A percentile compares a stretch with the other conserved stretches of the same genome.
phyloP scores from a whole-genome alignment of 2,888 invertebrate genomes.

The Caenorhabditis sp. region DNA sequence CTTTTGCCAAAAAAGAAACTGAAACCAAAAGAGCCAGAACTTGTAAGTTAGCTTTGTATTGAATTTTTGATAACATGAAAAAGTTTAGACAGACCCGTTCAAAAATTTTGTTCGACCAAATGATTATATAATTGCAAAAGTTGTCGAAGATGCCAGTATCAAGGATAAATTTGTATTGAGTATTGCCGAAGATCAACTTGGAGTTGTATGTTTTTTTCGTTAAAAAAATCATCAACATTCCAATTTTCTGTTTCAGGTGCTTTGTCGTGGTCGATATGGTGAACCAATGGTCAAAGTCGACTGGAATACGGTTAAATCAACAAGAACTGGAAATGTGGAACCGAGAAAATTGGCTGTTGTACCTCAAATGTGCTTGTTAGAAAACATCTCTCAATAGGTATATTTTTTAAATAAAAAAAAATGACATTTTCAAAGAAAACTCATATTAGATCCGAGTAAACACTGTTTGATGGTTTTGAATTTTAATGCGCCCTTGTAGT shows the following conservation, averaged over 20 bases:
- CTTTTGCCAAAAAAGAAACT: slow-evolving; percentile 39
- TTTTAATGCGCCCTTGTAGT: no score
- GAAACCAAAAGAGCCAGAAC: slow-evolving; percentile 27
- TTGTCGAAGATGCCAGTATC: slow-evolving; percentile 38
- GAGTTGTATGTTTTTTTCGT: slow-evolving; percentile 18
- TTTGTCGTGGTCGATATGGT: slow-evolving; percentile 36
- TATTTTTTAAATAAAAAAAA: no score
- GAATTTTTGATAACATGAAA: neutral
- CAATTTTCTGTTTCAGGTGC: slow-evolving; percentile 9
- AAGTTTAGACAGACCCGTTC: slow-evolving; percentile 38
- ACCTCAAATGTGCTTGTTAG: slow-evolving; percentile 26
- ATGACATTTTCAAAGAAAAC: no score
- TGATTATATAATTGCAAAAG: slow-evolving; percentile 43
- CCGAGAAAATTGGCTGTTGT: slow-evolving; percentile 39
- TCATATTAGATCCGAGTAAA: no score
- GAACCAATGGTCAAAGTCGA: slow-evolving; percentile 36
- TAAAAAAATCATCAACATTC: neutral
- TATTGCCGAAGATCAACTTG: slow-evolving; percentile 41
- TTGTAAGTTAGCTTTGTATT: slow-evolving; percentile 11
- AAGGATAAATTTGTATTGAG: slow-evolving; percentile 41
- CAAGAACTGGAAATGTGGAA: slow-evolving; percentile 36
- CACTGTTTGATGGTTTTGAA: no score
- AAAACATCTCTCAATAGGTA: neutral
- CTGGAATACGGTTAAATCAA: slow-evolving; percentile 33
- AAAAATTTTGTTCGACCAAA: slow-evolving; percentile 40